Percentiles rank a stretch among this genome's conserved stretches.
These are phyloP conservation scores for Ceratina japonica DNA, from an alignment of 1,140 invertebrate genomes.

Conservation along the genomic window DNA sequence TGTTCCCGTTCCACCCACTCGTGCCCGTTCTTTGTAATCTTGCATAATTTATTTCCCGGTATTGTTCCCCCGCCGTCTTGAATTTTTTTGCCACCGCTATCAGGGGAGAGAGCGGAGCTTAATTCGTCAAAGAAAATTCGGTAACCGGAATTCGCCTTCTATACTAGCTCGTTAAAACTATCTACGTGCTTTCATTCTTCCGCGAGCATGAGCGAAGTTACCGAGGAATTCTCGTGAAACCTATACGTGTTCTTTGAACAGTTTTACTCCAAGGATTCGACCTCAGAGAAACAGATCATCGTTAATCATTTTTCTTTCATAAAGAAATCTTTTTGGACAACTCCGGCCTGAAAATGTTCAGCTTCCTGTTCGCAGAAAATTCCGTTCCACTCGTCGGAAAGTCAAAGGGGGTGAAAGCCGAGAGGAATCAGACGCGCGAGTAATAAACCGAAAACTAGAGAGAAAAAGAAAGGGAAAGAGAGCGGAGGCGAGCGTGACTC, in stretches of 20 bases:
- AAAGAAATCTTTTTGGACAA: no score
- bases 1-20: slow-evolving; percentile 46
- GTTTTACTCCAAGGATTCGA: not conserved
- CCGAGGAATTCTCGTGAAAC: slow-evolving; percentile 3
- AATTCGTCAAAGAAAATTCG: slow-evolving; percentile 62
- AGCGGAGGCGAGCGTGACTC: not conserved
- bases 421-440: no score
- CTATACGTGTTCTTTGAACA: slow-evolving; percentile 1
- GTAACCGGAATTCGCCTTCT: slow-evolving; percentile 42
- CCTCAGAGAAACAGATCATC: no score
- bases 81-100: slow-evolving; percentile 43
- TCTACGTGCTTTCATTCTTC: no score
- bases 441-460: not conserved
- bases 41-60: slow-evolving; percentile 66
- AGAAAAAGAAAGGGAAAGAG: no score
- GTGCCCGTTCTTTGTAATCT: slow-evolving; percentile 63
- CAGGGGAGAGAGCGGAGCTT: slow-evolving; percentile 21
- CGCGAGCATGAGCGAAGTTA: not conserved
- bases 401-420: no score
- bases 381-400: no score
- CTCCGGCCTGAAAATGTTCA: not conserved
- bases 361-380: not conserved
- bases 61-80: slow-evolving; percentile 58
- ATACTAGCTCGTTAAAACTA: not conserved
- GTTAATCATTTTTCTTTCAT: no score